phyloP scores from a whole-genome alignment of 2,888 invertebrate genomes.

The Netelia melanura region DNA sequence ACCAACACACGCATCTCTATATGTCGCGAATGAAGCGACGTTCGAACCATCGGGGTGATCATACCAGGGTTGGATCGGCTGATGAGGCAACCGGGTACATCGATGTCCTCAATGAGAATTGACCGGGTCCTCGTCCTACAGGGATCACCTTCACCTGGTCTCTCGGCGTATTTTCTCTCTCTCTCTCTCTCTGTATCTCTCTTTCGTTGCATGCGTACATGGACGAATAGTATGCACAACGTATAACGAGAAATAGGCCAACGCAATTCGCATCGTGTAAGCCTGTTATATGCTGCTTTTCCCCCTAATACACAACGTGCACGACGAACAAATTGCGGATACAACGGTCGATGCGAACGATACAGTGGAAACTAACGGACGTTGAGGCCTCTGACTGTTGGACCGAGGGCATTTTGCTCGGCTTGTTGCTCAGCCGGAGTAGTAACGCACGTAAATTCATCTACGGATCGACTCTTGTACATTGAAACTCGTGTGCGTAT shows the following conservation, averaged over 20 bases:
- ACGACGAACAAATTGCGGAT: conserved; percentile 23
- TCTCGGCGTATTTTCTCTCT: background rate
- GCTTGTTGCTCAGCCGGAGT: background rate
- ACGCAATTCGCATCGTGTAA: conserved; percentile 5
- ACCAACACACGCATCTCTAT: too few relatives aligned
- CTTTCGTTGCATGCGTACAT: background rate
- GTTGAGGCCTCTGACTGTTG: background rate
- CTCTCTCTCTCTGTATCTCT: background rate
- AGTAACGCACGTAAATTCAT: conserved; percentile 10
- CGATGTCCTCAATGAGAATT: background rate
- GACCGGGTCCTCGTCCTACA: background rate
- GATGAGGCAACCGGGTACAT: background rate
- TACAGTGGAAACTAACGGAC: conserved; percentile 16
- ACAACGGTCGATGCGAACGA: background rate
- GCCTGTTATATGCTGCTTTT: conserved; percentile 1
- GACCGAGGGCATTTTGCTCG: background rate
- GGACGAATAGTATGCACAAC: background rate
- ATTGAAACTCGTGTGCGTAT: background rate
- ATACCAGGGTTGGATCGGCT: background rate
- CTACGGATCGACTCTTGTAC: background rate
- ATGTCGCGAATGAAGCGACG: background rate
- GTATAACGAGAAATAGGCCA: conserved; percentile 21
- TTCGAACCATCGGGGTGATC: background rate
- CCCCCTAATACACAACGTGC: conserved; percentile 21
- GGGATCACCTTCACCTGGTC: background rate